phyloP scores from a whole-genome alignment of 2,888 invertebrate genomes.

The Didymodactylos carnosus region DNA sequence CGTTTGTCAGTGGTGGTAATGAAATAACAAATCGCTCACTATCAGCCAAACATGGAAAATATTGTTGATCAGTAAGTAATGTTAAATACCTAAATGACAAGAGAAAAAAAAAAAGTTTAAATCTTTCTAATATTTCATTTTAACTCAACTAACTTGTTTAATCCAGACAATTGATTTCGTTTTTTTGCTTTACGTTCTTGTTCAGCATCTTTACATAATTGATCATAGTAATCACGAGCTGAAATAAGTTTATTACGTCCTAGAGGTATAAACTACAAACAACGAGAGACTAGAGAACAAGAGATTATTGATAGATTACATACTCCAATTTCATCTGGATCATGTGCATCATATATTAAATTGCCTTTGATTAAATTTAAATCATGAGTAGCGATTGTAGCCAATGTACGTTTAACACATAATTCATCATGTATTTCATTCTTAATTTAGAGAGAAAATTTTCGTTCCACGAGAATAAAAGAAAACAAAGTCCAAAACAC shows the following conservation, averaged over 20 bases:
- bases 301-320: conserved; percentile 18
- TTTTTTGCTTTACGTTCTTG: conserved; percentile 61
- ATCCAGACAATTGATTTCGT: conserved; percentile 56
- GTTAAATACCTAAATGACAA: conserved; percentile 45
- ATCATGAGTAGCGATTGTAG: conserved; percentile 68
- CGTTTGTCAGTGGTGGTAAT: conserved; percentile 67
- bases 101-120: not conserved
- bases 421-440: conserved; percentile 46
- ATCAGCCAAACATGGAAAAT: conserved; percentile 53
- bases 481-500: too few relatives aligned
- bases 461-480: not conserved
- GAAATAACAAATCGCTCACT: conserved; percentile 48
- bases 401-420: conserved; percentile 54
- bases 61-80: conserved; percentile 51
- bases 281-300: not conserved
- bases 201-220: conserved; percentile 55
- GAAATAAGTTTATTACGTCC: conserved; percentile 41
- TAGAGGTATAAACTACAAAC: conserved; percentile 42
- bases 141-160: conserved; percentile 45
- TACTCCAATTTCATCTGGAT: conserved; percentile 46
- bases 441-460: too few relatives aligned
- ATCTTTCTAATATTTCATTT: too few relatives aligned
- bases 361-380: conserved; percentile 43
- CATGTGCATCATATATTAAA: conserved; percentile 48
- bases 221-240: conserved; percentile 48